Base-by-base conservation (phyloP, 2,888 invertebrate genomes). In the Odontocolon sp. region DNA sequence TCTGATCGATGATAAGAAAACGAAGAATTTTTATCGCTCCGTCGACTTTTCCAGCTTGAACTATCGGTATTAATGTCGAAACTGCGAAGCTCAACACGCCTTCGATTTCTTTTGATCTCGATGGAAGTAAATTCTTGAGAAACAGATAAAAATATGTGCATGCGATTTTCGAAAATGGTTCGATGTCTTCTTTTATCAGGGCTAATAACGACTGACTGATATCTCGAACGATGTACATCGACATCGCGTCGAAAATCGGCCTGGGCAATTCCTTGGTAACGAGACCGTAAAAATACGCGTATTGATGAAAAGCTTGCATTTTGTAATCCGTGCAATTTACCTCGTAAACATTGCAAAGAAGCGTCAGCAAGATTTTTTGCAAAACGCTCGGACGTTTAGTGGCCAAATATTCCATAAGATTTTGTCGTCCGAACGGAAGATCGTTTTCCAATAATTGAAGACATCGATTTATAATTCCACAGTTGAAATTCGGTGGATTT, bases 221-320 rank as follows among this genome's bases (percentile, higher is more conserved):
- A 80, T 93, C 94, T 81, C 93, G 92, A 38, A 93, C 91, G 9
- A 94, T 85, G 80, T 92, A 94, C 0, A 91, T 88, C 4, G 92
- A 92, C n/a, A 93, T 91, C 0, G 90, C 82, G 52, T 91, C 85
- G 3, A 89, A 88, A 18, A 83, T 78, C 1, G 89, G 86, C n/a
- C 90, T 50, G 1, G 84, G 75, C 3, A 92, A 76, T 18, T 86
- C 82, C 0, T 91, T 90, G 0, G 92, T 83, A 33, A 92, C 86
- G 18, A 92, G 88, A 5, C 92, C 84, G 18, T 90, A 88, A 77
- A 94, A 92, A 1, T 91, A 91, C 2, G 92, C 85, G 79, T 93
- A 94, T 0, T 93, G 91, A 83, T 94, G 92, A 38, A 95, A 90
- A 9, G 91, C 90, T 64, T 92, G 86, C 0, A 93, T 84, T 87